Percentiles rank a stretch among this genome's conserved stretches.
These are phyloP conservation scores for Hypomecis punctinalis DNA, from an alignment of 2,888 invertebrate species.

Conservation along the genomic window DNA sequence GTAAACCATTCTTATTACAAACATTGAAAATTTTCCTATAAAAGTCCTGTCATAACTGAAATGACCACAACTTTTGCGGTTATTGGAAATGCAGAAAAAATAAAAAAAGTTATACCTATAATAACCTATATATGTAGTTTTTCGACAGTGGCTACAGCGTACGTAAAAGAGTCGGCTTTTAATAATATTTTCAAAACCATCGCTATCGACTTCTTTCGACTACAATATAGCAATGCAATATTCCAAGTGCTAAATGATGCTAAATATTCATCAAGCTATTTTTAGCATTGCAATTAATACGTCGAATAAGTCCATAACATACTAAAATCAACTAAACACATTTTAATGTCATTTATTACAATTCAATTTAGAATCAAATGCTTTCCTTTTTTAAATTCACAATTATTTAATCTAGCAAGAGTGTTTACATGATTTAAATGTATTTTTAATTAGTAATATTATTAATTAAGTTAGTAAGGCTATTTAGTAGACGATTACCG, in stretches of 20 bases:
- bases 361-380: conserved; percentile 84
- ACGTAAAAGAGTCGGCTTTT: conserved; percentile 33
- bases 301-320: conserved; percentile 21
- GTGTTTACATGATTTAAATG: conserved; percentile 69
- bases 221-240: conserved; percentile 15
- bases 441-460: conserved; percentile 68
- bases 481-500: conserved; percentile 76
- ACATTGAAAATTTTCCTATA: too few species aligned
- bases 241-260: conserved; percentile 8
- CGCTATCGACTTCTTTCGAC: conserved; percentile 10
- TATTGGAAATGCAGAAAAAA: too few species aligned
- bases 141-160: conserved; percentile 14
- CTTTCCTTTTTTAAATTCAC: conserved; percentile 79
- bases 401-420: conserved; percentile 77
- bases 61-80: too few species aligned
- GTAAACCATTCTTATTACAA: too few species aligned
- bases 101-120: too few species aligned
- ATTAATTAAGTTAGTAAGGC: conserved; percentile 82
- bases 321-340: conserved; percentile 62
- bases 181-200: conserved; percentile 41
- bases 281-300: conserved; percentile 9
- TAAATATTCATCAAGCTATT: conserved; percentile 8
- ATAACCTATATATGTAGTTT: too few species aligned
- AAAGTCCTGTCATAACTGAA: too few species aligned
- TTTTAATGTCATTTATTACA: conserved; percentile 80